Conservation (phyloP, 2,888 invertebrate species). For the Sphecodes monilicornis region DNA sequence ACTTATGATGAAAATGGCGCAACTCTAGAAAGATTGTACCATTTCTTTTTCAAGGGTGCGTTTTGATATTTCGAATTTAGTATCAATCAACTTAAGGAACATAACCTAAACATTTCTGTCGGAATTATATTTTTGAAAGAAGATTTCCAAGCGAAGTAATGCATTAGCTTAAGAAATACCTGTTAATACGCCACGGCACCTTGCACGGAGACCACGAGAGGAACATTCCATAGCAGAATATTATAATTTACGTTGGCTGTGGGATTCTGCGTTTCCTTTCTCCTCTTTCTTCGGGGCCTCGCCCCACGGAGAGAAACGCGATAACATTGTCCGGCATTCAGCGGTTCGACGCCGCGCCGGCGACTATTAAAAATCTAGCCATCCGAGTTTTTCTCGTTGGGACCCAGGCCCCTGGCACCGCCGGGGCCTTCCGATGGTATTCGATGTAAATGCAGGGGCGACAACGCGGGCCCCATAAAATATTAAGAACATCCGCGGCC, state of each 20-base stretch:
- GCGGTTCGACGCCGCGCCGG: slow-evolving; percentile 4
- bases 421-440: slow-evolving; percentile 25
- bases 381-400: slow-evolving; percentile 24
- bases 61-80: neutral
- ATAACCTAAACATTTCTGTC: neutral
- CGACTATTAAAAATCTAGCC: slow-evolving; percentile 14
- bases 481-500: slow-evolving; percentile 42
- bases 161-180: neutral
- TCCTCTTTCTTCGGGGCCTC: neutral
- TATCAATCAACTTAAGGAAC: neutral
- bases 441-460: slow-evolving; percentile 52
- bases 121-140: neutral
- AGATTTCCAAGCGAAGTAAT: neutral
- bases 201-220: neutral
- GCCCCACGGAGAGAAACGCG: slow-evolving; percentile 13
- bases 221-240: neutral
- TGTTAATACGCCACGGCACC: neutral
- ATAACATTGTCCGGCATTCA: slow-evolving; percentile 25
- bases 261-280: neutral
- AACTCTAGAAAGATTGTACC: too few species aligned
- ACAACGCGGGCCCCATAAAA: slow-evolving; percentile 45
- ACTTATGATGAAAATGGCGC: too few species aligned
- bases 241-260: neutral
- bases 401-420: neutral
- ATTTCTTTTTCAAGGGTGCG: too few species aligned